phyloP scores from a whole-genome alignment of 1,140 invertebrate species.

The Zaprionus vittiger region DNA sequence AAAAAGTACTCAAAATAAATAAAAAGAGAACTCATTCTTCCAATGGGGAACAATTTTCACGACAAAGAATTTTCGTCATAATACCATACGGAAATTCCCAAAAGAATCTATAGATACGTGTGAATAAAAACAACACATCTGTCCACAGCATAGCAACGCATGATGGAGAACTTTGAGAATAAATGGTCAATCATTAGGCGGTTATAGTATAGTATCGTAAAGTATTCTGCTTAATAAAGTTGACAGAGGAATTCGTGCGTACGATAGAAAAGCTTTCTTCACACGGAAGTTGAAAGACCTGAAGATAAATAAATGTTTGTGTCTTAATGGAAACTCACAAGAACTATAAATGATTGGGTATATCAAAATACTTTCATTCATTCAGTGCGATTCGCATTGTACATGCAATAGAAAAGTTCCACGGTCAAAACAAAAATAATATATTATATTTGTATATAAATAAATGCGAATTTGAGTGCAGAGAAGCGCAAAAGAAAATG shows the following conservation, averaged over 20 bases:
- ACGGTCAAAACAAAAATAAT: constrained; percentile 39
- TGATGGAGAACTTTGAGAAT: constrained; percentile 5
- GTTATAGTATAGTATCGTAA: constrained; percentile 6
- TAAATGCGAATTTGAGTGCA: constrained; percentile 26
- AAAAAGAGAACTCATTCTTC: constrained; percentile 8
- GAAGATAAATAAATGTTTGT: neutral
- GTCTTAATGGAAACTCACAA: constrained; percentile 1
- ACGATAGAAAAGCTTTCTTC: neutral
- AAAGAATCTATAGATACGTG: constrained; percentile 23
- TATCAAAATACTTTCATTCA: neutral
- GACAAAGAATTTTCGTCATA: constrained; percentile 43
- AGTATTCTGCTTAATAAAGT: neutral
- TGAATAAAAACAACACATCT: constrained; percentile 6
- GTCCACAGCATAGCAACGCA: constrained; percentile 33
- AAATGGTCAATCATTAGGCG: constrained; percentile 16
- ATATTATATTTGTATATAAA: constrained; percentile 17
- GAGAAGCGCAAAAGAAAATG: constrained; percentile 16
- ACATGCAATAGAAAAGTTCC: constrained; percentile 13
- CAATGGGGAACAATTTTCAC: constrained; percentile 39
- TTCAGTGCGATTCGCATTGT: neutral
- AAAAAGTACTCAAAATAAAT: constrained; percentile 21
- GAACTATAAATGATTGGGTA: neutral
- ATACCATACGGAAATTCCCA: constrained; percentile 48
- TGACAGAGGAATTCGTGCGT: neutral
- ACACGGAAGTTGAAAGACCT: neutral